Conservation (phyloP, 2,888 invertebrate species). For the Athripsodes cinereus region DNA sequence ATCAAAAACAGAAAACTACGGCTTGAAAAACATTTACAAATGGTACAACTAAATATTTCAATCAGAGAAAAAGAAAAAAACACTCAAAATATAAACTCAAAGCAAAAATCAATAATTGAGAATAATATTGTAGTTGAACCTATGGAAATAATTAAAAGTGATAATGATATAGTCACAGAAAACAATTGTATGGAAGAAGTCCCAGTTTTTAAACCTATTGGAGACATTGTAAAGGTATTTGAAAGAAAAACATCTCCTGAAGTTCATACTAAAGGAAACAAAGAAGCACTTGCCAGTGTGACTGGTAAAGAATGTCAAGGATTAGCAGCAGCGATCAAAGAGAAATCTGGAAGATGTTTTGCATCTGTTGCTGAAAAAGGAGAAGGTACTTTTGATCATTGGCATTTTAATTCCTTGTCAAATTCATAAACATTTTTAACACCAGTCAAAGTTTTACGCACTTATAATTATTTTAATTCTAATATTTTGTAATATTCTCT, state of each 20-base stretch:
- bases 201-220: constrained; percentile 15
- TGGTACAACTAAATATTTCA: constrained; percentile 8
- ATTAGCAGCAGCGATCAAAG: neutral
- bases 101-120: neutral
- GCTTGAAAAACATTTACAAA: constrained; percentile 23
- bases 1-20: constrained; percentile 21
- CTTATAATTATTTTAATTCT: too few species aligned
- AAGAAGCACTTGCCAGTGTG: neutral
- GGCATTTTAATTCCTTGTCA: too few species aligned
- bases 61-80: constrained; percentile 1
- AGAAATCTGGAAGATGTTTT: neutral
- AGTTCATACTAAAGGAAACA: neutral
- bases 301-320: neutral
- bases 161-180: too few species aligned
- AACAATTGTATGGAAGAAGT: constrained; percentile 6
- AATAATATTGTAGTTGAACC: too few species aligned
- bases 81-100: neutral
- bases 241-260: constrained; percentile 15
- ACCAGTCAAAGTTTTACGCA: too few species aligned
- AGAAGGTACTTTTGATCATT: constrained; percentile 14
- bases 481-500: too few species aligned
- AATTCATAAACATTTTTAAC: too few species aligned
- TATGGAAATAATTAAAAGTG: too few species aligned
- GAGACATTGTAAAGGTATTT: constrained; percentile 22
- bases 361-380: constrained; percentile 19